phyloP scores from a whole-genome alignment of 2,113 vertebrate species.

The Dipodomys merriami region DNA sequence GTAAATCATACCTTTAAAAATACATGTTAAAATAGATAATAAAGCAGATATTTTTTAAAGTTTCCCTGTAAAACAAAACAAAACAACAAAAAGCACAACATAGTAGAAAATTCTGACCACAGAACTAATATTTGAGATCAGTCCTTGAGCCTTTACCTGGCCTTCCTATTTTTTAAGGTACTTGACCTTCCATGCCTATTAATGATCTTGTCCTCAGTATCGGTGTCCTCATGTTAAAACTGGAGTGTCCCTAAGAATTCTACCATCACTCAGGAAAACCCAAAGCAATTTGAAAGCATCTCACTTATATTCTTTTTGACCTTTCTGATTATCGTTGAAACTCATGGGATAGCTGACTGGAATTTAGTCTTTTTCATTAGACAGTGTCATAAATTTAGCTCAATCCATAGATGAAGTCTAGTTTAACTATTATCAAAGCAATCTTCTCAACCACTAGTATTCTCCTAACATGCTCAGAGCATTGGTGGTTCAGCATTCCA shows the following conservation, averaged over 20 bases:
- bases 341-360: neutral
- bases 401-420: neutral
- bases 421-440: neutral
- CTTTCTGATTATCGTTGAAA: neutral
- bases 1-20: too few relatives aligned
- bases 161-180: slow-evolving; percentile 27
- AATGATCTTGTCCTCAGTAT: neutral
- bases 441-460: neutral
- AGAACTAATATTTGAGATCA: neutral
- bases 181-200: neutral
- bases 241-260: neutral
- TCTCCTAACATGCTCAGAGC: neutral
- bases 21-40: too few relatives aligned
- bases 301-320: neutral
- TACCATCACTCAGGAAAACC: neutral
- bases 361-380: neutral
- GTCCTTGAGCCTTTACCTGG: neutral
- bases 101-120: neutral
- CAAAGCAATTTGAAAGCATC: neutral
- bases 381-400: neutral
- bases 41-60: too few relatives aligned
- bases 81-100: neutral
- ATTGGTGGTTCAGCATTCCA: neutral
- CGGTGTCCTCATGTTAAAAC: neutral
- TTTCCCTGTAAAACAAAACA: neutral